These are phyloP conservation scores for Sarcophaga rosellei DNA, from an alignment of 2,888 invertebrate genomes.

Conservation along the genomic window DNA sequence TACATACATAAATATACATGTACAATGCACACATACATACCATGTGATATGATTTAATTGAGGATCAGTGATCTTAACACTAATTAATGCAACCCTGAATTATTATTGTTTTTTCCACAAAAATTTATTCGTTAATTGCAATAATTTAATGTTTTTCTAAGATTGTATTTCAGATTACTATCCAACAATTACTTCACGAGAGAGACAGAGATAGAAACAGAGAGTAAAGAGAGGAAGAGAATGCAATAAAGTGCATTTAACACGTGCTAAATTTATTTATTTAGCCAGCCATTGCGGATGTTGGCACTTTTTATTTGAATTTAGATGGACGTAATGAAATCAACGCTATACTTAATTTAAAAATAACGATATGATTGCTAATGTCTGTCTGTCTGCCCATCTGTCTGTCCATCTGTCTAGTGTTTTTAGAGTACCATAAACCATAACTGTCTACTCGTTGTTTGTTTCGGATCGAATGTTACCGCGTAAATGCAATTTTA, in stretches of 20 bases:
- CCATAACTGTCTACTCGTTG: not conserved
- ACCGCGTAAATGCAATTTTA: conserved; percentile 62
- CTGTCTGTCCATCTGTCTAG: conserved; percentile 24
- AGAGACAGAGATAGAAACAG: no score
- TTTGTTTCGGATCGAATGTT: conserved; percentile 17
- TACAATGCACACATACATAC: not conserved
- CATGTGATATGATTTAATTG: conserved; percentile 10
- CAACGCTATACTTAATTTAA: conserved; percentile 69
- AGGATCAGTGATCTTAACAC: conserved; percentile 53
- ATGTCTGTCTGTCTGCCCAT: conserved; percentile 34
- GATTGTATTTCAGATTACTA: conserved; percentile 5
- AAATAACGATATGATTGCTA: conserved; percentile 66
- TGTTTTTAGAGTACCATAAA: conserved; percentile 23
- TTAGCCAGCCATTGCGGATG: conserved; percentile 65
- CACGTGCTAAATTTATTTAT: conserved; percentile 68
- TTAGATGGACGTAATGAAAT: conserved; percentile 69
- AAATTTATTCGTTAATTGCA: conserved; percentile 8
- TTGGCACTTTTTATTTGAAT: conserved; percentile 67
- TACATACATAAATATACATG: not conserved
- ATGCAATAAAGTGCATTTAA: conserved; percentile 62
- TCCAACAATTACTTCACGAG: no score
- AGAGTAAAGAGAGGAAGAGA: not conserved
- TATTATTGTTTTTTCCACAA: not conserved
- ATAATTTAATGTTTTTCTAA: conserved; percentile 48
- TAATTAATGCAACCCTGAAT: conserved; percentile 60